Percentiles rank a stretch among this genome's conserved stretches.
phyloP scores from a whole-genome alignment of 2,797 vertebrate genomes.

The Chrysocyon brachyurus region DNA sequence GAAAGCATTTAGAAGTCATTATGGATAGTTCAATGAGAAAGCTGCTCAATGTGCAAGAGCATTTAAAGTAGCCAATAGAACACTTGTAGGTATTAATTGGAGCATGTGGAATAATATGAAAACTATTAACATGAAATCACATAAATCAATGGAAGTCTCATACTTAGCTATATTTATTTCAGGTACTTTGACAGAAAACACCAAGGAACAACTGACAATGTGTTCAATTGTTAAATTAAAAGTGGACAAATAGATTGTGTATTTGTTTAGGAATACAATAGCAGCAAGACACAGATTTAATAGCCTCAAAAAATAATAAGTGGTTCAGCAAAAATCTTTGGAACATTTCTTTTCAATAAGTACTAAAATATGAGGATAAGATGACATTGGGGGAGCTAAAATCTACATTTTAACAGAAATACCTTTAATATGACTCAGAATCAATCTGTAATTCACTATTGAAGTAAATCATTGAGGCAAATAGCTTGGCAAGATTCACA shows the following conservation, averaged over 20 bases:
- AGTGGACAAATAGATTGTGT: conserved; percentile 22
- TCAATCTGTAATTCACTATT: conserved; percentile 63
- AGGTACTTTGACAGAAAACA: conserved; percentile 51
- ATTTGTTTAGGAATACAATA: conserved; percentile 53
- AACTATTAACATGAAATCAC: conserved; percentile 65
- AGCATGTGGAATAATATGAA: conserved; percentile 65
- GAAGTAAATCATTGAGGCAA: conserved; percentile 55
- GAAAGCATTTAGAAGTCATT: conserved; percentile 81
- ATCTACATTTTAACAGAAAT: conserved; percentile 68
- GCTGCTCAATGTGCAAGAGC: conserved; percentile 70
- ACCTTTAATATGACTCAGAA: conserved; percentile 61
- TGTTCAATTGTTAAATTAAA: conserved; percentile 61
- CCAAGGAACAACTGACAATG: conserved; percentile 13
- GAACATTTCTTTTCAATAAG: conserved; percentile 51
- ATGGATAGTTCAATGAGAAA: conserved; percentile 79
- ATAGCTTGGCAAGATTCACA: conserved; percentile 13
- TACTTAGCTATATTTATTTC: conserved; percentile 51
- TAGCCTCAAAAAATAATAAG: conserved; percentile 32
- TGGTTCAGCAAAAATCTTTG: conserved; percentile 51
- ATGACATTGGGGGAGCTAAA: conserved; percentile 1
- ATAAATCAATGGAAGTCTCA: conserved; percentile 24
- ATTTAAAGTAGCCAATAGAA: conserved; percentile 77
- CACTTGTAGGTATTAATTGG: conserved; percentile 57
- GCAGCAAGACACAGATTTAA: conserved; percentile 20
- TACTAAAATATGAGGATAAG: conserved; percentile 31